Base-by-base conservation (phyloP, 2,113 vertebrate species). In the Noturus placidus region DNA sequence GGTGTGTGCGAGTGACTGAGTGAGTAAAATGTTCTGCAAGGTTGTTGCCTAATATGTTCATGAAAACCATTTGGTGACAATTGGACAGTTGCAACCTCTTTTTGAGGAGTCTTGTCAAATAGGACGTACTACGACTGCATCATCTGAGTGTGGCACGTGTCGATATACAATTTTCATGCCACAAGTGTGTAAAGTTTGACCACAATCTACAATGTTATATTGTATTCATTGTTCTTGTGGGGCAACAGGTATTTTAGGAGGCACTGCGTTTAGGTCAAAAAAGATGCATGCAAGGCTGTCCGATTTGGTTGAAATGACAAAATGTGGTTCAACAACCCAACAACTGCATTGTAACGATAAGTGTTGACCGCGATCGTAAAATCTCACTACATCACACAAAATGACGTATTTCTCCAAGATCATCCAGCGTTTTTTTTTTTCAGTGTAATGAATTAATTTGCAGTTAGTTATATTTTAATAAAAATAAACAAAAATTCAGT, bases 1-100 rank as follows among this genome's bases (percentile, higher is more conserved):
- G 46, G 54, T n/a, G 86, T 84, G 74, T 83, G 72, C 27, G 70
- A 57, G 69, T 35, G 27, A 82, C 67, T 25, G 77, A 61, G 17
- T 27, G 38, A 72, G 57, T 15, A 33, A 83, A 69, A 30, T 17
- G 20, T 42, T 46, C 22, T 33, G 65, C 14, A 69, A 69, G 6
- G 1, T 46, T 46, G 35, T 13, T 42, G 35, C 30, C 33, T 19
- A 70, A 25, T 74, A 13, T 10, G 22, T 25, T 11, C 35, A 42
- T 74, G 70, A 20, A 42, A 42, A 46, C 22, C 70, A 13, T 74
- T 25, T 42, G 17, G 69, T 19, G 17, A 35, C 8, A 8, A 17
- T 35, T 70, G 63, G 63, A 30, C n/a, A 14, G n/a, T 67, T n/a
- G 19, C 27, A n/a, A 65, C 10, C 61, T n/a, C 3, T 1, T 65